Evolutionary conservation across 2,888 invertebrate species (phyloP).

Genomic region (Tineola bisselliella): DNA sequence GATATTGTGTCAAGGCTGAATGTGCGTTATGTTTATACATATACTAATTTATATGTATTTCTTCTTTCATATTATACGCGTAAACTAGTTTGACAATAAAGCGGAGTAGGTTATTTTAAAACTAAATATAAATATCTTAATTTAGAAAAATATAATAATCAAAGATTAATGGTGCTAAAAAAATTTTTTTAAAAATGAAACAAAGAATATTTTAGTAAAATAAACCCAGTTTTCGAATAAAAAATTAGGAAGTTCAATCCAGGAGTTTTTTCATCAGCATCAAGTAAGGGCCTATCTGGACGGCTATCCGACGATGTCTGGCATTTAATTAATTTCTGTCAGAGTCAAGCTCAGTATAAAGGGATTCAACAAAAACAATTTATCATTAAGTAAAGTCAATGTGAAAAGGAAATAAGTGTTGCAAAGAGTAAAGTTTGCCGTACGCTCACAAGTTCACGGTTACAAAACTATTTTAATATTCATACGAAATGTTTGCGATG

Average conservation of each 20-base stretch:
- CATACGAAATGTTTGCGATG: not conserved
- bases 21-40: too few species aligned
- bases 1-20: too few species aligned
- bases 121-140: not conserved
- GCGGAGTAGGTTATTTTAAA: not conserved
- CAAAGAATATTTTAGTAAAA: not conserved
- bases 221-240: not conserved
- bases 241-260: slow-evolving; percentile 13
- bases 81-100: not conserved
- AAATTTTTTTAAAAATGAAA: not conserved
- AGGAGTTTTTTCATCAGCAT: slow-evolving; percentile 11
- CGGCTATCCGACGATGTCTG: slow-evolving; percentile 17
- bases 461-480: slow-evolving; percentile 9
- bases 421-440: not conserved
- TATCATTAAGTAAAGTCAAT: slow-evolving; percentile 19
- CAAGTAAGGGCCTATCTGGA: slow-evolving; percentile 11
- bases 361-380: slow-evolving; percentile 20
- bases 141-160: not conserved
- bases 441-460: not conserved
- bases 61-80: not conserved
- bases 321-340: slow-evolving; percentile 24
- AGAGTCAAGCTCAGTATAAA: slow-evolving; percentile 19
- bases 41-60: too few species aligned
- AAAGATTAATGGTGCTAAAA: not conserved
- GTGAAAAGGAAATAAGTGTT: slow-evolving; percentile 12